These are phyloP conservation scores for Oenanthe oenanthe DNA, from an alignment of 2,113 vertebrate species.

Conservation along the genomic window DNA sequence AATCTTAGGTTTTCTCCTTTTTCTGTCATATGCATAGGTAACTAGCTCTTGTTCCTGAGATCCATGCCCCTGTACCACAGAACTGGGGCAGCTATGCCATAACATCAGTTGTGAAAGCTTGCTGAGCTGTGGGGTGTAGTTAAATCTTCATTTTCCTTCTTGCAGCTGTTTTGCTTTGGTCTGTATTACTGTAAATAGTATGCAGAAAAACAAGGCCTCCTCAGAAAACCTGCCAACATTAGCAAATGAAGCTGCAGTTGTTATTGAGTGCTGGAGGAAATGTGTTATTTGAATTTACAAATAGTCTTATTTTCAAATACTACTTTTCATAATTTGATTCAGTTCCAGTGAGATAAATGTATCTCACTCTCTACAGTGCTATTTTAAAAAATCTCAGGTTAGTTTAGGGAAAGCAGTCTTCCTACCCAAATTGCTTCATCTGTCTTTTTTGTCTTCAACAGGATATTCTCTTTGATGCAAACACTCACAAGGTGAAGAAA, in stretches of 20 bases:
- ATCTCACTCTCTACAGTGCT: background rate
- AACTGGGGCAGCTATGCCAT: background rate
- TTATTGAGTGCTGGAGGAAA: background rate
- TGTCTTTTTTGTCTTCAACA: conserved; percentile 42
- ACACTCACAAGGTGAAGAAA: conserved; percentile 97
- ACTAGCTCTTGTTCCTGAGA: background rate
- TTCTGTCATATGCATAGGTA: background rate
- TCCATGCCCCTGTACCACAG: background rate
- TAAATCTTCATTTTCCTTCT: background rate
- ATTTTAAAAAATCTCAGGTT: background rate
- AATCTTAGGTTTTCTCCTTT: background rate
- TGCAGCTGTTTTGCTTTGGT: background rate
- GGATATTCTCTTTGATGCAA: conserved; percentile 98
- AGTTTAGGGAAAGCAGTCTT: background rate
- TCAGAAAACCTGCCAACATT: background rate
- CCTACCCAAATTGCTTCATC: background rate
- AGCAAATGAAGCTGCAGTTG: background rate
- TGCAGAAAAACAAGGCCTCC: background rate
- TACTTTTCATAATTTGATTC: background rate
- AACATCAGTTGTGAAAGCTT: background rate
- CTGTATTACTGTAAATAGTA: background rate
- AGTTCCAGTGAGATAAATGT: background rate
- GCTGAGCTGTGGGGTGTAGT: background rate
- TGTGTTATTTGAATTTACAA: background rate
- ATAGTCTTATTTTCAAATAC: background rate